phyloP scores from a whole-genome alignment of 1,140 invertebrate genomes.

The Tetramorium alpestre region DNA sequence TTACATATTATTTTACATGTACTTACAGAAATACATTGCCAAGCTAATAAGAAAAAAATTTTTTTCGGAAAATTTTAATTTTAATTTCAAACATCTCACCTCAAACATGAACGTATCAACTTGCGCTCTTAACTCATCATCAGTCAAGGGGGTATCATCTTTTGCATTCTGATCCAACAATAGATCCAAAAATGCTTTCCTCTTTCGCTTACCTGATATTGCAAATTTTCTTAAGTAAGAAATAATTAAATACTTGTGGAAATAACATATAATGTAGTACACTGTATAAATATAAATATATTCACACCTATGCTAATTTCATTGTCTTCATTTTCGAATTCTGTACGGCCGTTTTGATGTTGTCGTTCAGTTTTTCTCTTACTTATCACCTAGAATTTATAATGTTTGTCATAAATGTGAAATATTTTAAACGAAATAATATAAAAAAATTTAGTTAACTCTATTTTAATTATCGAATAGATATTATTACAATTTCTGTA shows the following conservation, averaged over 20 bases:
- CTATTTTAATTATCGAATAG: neutral
- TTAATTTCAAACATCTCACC: conserved; percentile 82
- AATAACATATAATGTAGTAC: neutral
- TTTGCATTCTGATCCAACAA: conserved; percentile 87
- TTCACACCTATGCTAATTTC: conserved; percentile 19
- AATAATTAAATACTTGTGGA: neutral
- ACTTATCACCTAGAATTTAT: conserved; percentile 49
- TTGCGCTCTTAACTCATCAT: conserved; percentile 90
- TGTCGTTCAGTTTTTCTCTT: conserved; percentile 31
- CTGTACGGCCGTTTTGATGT: neutral
- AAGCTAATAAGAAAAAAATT: neutral
- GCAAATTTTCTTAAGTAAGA: neutral
- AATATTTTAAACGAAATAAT: neutral
- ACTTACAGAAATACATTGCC: neutral
- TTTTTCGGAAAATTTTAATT: neutral
- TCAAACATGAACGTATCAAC: conserved; percentile 93
- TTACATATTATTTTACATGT: neutral
- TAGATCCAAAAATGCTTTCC: conserved; percentile 90
- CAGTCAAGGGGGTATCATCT: conserved; percentile 86
- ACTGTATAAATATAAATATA: neutral
- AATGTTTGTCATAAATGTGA: neutral
- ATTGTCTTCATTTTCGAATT: neutral
- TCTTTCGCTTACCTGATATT: conserved; percentile 80
- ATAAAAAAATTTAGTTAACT: neutral
- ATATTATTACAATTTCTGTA: neutral